Percentiles rank a stretch among this genome's conserved stretches.
Evolutionary conservation across 2,113 vertebrate genomes (phyloP).

Genomic region (Ptyas mucosa): DNA sequence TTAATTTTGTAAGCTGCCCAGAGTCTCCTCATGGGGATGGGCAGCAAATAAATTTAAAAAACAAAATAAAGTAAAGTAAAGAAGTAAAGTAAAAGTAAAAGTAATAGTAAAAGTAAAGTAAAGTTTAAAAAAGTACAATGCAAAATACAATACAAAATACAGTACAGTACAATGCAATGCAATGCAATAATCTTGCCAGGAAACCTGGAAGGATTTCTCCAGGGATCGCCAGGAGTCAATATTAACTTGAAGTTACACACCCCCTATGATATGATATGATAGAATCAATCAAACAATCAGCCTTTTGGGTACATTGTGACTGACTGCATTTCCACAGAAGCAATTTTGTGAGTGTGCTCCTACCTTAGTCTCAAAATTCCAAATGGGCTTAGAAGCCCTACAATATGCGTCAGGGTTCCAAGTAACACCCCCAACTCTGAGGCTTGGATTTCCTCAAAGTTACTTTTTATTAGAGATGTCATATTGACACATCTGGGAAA

Average conservation of each 20-base stretch:
- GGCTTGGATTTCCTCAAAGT: too few species aligned
- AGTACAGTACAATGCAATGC: not conserved
- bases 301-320: not conserved
- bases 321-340: not conserved
- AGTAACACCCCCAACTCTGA: too few species aligned
- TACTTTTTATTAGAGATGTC: too few species aligned
- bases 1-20: not conserved
- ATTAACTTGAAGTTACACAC: not conserved
- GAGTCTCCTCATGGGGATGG: not conserved
- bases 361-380: not conserved
- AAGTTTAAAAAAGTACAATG: not conserved
- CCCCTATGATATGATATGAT: not conserved
- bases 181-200: not conserved
- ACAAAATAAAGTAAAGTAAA: too few species aligned
- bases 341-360: not conserved
- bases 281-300: not conserved
- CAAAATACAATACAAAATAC: not conserved
- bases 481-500: too few species aligned
- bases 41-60: not conserved
- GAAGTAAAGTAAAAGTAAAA: not conserved
- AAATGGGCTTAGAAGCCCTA: not conserved
- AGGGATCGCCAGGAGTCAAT: not conserved
- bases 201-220: not conserved
- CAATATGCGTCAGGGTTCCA: not conserved
- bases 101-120: too few species aligned